A percentile compares a stretch with the other conserved stretches of the same genome.
These are phyloP conservation scores for Lates japonicus DNA, from an alignment of 2,797 vertebrate genomes.

Conservation along the genomic window DNA sequence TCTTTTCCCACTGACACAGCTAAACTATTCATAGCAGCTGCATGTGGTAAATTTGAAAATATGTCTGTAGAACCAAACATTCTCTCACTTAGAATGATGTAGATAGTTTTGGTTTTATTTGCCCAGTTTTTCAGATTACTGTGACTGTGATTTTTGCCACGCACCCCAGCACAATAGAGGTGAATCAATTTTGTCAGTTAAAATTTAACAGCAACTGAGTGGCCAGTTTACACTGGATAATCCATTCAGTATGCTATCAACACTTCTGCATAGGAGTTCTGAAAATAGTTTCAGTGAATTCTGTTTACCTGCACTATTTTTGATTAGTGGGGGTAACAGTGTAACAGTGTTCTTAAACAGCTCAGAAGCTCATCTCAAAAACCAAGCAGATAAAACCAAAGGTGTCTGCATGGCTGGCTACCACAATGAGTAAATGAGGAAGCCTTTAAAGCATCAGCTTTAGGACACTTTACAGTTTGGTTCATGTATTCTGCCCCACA, in stretches of 20 bases:
- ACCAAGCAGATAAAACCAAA: neutral
- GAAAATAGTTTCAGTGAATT: neutral
- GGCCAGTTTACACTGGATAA: neutral
- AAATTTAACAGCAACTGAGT: neutral
- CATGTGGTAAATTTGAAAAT: neutral
- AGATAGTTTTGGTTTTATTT: neutral
- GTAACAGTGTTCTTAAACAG: neutral
- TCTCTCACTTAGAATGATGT: neutral
- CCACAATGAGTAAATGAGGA: neutral
- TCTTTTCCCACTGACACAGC: neutral
- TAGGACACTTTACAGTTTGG: constrained; percentile 12
- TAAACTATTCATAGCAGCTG: neutral
- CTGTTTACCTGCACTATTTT: neutral
- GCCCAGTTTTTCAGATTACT: neutral
- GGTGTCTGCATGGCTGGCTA: neutral
- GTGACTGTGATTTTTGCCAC: neutral
- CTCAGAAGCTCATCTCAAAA: neutral
- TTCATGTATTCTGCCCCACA: constrained; percentile 21
- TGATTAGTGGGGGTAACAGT: too few species aligned
- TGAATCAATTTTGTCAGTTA: neutral
- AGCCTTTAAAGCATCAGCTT: constrained; percentile 3
- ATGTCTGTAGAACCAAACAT: neutral
- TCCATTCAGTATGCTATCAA: neutral
- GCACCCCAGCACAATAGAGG: neutral
- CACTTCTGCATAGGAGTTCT: neutral